These are phyloP conservation scores for Drosophila aldrichi DNA, from an alignment of 2,888 invertebrate species.

Conservation along the genomic window DNA sequence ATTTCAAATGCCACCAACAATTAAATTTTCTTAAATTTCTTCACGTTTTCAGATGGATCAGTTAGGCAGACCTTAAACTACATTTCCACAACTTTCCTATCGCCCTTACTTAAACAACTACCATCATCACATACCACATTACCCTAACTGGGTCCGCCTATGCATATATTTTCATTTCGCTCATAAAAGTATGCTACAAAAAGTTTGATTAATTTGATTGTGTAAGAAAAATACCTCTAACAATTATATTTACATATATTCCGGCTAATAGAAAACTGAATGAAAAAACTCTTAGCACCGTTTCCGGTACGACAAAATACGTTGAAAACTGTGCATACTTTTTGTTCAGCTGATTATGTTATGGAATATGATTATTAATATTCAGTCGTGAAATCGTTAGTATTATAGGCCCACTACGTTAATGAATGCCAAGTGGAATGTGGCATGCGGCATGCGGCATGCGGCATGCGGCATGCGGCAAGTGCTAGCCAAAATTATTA, in stretches of 20 bases:
- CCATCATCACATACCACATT: not conserved
- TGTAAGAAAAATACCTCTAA: not conserved
- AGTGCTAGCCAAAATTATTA: conserved; percentile 30
- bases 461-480: conserved; percentile 10
- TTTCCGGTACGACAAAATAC: not conserved
- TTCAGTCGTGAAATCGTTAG: not conserved
- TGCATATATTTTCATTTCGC: not conserved
- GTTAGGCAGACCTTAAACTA: not conserved
- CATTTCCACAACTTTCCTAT: not conserved
- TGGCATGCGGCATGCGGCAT: not conserved
- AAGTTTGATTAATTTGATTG: not conserved
- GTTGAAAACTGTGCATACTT: not conserved
- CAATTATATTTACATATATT: not conserved
- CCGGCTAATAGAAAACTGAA: not conserved
- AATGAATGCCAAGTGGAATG: conserved; percentile 11
- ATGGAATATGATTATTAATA: conserved; percentile 1
- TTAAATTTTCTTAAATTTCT: not conserved
- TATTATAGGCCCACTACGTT: conserved; percentile 19
- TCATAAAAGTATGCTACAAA: conserved; percentile 18
- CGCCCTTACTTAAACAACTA: rapidly evolving
- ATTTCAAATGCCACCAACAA: not conserved
- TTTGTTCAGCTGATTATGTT: not conserved
- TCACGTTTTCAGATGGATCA: not conserved
- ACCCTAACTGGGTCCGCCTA: not conserved
- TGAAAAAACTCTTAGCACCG: not conserved